Base-by-base conservation (phyloP, 2,113 vertebrate species). In the Acrocephalus kingi region DNA sequence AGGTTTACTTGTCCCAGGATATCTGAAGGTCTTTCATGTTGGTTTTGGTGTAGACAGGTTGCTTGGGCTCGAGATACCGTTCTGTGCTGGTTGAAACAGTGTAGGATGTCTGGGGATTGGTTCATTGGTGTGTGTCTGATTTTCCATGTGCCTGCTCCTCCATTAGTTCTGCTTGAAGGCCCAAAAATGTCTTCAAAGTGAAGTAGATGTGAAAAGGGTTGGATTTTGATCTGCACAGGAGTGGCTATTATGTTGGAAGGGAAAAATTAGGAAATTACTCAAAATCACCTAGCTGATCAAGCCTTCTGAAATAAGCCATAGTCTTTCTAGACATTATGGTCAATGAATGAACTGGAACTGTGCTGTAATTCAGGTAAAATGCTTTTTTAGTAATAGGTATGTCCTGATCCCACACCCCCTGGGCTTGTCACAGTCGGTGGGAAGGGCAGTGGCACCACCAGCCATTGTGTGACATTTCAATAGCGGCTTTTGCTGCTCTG, bases 61-160 rank as follows among this genome's bases (percentile, higher is more conserved):
- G 33, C 23, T 35, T 77, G 54, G 62, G 46, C 46, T 71, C 0
- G 0, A 62, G 24, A 55, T 15, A 8, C 10, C 16, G 12, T 62
- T 79, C 23, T 62, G 2, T 46, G 41, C 37, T 49, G 45, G 14
- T 68, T 79, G 49, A 85, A 73, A 49, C 11, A 9, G 9, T 6
- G 2, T 21, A 24, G 41, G 15, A 31, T 64, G 15, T 75, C 52
- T 63, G 54, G 23, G 35, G 7, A 35, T 79, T 82, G 2, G 0
- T 62, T 67, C 61, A 9, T 24, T 46, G 52, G 4, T 54, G 24
- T 22, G 27, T 90, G 25, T 28, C 30, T 59, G n/a, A 28, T 66
- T 82, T 87, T n/a, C 12, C 9, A 8, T 23, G 15, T 0, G 2
- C 30, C 39, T 74, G 43, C 43, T 84, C 6, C 46, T 89, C 33